Evolutionary conservation across 2,113 vertebrate genomes (phyloP), one percentile per base, ranked within the genome.

Genomic region (Clarias magur): DNA sequence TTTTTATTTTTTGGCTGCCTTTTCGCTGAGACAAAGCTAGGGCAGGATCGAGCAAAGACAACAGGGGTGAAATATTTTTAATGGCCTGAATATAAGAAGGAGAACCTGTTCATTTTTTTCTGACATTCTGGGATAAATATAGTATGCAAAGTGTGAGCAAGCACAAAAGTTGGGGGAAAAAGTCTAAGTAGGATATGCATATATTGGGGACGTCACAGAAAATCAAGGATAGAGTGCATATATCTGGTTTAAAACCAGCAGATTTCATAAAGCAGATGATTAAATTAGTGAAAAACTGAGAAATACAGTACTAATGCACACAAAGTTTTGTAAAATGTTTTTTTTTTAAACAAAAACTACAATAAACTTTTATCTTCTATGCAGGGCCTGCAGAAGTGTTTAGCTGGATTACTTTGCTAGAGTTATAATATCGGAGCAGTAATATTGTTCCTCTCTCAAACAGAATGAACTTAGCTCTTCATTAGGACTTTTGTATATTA

Each of bases 41-140:
- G 62, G 27, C 65, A 60, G 70, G 72, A 65, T 87, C 38, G 48
- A 68, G 72, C 8, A 65, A 56, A 60, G 15, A 63, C 16, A 16
- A 60, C 9, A 67, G 13, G 65, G 85, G 54, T 80, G 67, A 84
- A n/a, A 67, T 70, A 78, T 84, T 86, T 85, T 72, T 76, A 48
- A 73, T 86, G 86, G 88, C 89, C 86, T 89, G 88, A 83, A 87
- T 89, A 87, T 79, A 75, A 85, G 86, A 16, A 79, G 62, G 83
- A 83, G 65, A 63, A 89, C 80, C 84, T 88, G 86, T 82, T 85
- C 86, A 53, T 68, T 75, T 80, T 80, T 34, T 53, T 63, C 65
- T 63, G 57, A 54, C 83, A 70, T 89, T 89, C 67, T 79, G 21
- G 15, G 84, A 79, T 88, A 89, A 88, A 89, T 83, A 86, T 88